These are phyloP conservation scores for Perognathus longimembris DNA, from an alignment of 2,113 vertebrate species.

Conservation along the genomic window DNA sequence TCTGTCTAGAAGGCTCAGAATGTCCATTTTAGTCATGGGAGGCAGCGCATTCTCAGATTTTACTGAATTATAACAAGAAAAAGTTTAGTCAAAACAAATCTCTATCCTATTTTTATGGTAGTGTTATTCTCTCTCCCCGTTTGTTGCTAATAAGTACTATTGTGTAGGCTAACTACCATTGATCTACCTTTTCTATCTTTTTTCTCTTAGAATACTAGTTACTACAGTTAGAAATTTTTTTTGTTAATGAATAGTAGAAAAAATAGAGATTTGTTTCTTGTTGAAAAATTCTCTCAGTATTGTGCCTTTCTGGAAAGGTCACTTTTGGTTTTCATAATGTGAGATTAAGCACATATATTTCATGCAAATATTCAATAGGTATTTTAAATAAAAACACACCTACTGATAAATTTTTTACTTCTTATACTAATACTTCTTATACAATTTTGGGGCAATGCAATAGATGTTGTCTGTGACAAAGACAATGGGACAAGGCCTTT, in stretches of 20 bases:
- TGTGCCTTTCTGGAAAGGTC: background rate
- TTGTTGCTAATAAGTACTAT: background rate
- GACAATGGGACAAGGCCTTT: background rate
- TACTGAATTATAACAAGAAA: background rate
- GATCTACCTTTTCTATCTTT: background rate
- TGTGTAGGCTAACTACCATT: background rate
- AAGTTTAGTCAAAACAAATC: background rate
- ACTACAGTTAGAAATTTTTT: background rate
- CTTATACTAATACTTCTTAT: too few species aligned
- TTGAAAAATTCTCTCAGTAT: background rate
- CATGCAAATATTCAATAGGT: background rate
- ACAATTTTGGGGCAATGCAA: background rate
- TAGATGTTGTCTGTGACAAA: background rate
- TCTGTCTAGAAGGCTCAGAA: background rate
- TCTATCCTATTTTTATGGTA: background rate
- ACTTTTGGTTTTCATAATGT: background rate
- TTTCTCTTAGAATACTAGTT: background rate
- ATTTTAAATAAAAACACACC: background rate
- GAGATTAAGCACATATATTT: background rate
- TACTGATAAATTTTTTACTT: too few species aligned
- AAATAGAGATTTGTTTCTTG: background rate
- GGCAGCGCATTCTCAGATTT: background rate
- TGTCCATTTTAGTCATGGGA: background rate
- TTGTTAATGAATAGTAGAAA: conserved; percentile 7
- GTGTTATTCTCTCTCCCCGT: background rate